phyloP scores from a whole-genome alignment of 2,888 invertebrate genomes.

The Trichopoda pennipes region DNA sequence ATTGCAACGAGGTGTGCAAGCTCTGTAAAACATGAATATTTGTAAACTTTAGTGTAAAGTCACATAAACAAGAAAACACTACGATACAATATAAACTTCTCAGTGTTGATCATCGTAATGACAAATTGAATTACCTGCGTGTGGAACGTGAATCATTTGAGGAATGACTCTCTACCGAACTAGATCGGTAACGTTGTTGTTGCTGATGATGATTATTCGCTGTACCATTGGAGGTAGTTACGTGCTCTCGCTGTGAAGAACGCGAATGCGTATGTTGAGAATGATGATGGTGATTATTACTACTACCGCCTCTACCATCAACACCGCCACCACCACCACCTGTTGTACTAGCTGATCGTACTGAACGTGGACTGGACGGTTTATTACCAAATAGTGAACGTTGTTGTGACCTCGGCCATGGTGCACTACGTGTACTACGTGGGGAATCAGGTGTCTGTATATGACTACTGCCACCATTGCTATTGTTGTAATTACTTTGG shows the following conservation, averaged over 20 bases:
- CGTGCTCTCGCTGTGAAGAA: constrained; percentile 81
- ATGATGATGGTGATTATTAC: constrained; percentile 75
- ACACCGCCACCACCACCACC: constrained; percentile 72
- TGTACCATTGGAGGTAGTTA: constrained; percentile 68
- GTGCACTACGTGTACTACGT: constrained; percentile 91
- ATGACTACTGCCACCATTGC: constrained; percentile 72
- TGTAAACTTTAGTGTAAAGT: constrained; percentile 24
- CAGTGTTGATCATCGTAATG: constrained; percentile 53
- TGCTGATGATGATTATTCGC: constrained; percentile 72
- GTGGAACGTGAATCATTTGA: constrained; percentile 91
- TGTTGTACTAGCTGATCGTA: constrained; percentile 85
- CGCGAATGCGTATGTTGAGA: constrained; percentile 71
- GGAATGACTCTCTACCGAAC: constrained; percentile 94
- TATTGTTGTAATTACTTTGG: constrained; percentile 77
- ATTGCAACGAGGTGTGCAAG: background rate
- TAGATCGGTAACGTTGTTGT: constrained; percentile 85
- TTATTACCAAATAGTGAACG: constrained; percentile 89
- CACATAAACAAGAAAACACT: background rate
- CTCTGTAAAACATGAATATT: constrained; percentile 10
- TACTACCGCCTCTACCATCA: constrained; percentile 68
- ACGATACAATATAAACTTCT: constrained; percentile 41
- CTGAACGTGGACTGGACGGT: constrained; percentile 90
- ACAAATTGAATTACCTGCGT: constrained; percentile 83
- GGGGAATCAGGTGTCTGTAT: constrained; percentile 85
- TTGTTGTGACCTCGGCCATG: constrained; percentile 88